A percentile compares a stretch with the other conserved stretches of the same genome.
These are phyloP conservation scores for Macrochelys suwanniensis DNA, from an alignment of 2,797 vertebrate species.

Conservation along the genomic window DNA sequence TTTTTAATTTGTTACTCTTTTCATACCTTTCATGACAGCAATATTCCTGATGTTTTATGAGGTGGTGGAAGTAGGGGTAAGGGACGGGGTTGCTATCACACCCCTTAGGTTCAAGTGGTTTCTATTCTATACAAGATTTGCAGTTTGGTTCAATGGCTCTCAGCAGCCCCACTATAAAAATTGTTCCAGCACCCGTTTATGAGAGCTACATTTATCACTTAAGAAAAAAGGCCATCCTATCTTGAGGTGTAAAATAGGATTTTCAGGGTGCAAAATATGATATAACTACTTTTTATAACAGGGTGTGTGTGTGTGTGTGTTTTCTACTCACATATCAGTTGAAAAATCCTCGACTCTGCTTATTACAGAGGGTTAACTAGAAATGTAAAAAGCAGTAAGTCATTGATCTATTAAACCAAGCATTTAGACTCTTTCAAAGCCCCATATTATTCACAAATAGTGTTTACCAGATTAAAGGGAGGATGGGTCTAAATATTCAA, in stretches of 20 bases:
- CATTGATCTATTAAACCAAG: background rate
- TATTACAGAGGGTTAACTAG: background rate
- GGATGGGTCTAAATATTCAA: background rate
- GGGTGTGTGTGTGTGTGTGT: background rate
- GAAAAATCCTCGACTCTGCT: background rate
- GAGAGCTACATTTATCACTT: slow-evolving; percentile 30
- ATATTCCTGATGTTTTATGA: background rate
- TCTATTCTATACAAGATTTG: too few species aligned
- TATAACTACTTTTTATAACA: background rate
- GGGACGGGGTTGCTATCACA: too few species aligned
- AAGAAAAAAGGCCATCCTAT: slow-evolving; percentile 2
- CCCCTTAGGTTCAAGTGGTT: too few species aligned
- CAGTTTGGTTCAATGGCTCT: too few species aligned
- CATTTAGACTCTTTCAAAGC: background rate
- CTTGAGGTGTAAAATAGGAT: background rate
- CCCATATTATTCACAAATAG: background rate
- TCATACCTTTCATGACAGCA: background rate
- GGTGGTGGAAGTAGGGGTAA: too few species aligned
- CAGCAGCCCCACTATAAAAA: too few species aligned
- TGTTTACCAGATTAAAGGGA: background rate
- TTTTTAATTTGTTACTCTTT: background rate
- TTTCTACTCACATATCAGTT: background rate
- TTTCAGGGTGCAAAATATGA: background rate
- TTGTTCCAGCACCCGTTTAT: too few species aligned
- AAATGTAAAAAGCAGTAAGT: background rate